Percentiles rank a stretch among this genome's conserved stretches.
phyloP scores from a whole-genome alignment of 2,113 vertebrate genomes.

The Sclerurus mexicanus region DNA sequence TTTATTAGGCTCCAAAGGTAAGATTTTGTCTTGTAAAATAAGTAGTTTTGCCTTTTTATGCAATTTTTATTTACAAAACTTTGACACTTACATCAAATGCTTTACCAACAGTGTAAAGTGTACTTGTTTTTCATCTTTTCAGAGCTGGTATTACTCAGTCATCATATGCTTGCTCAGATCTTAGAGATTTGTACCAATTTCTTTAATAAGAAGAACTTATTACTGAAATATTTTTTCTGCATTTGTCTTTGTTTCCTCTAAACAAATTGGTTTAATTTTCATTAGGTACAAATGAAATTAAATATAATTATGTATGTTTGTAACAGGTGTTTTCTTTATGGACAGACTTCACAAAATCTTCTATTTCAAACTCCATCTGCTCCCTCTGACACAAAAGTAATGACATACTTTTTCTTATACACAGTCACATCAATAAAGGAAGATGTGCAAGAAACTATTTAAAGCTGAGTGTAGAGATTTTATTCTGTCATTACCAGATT shows the following conservation, averaged over 20 bases:
- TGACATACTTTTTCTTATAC: neutral
- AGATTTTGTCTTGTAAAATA: neutral
- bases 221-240: neutral
- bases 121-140: neutral
- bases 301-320: neutral
- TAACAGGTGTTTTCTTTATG: neutral
- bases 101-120: neutral
- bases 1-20: neutral
- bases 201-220: neutral
- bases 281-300: neutral
- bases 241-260: neutral
- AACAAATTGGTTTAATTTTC: neutral
- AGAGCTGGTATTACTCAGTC: neutral
- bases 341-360: neutral
- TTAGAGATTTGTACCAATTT: neutral
- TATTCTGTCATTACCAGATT: neutral
- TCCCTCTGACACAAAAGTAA: neutral
- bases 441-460: neutral
- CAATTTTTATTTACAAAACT: neutral
- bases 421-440: neutral
- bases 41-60: neutral
- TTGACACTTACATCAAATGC: neutral
- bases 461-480: neutral
- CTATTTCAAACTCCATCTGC: neutral
- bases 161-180: neutral